Percentiles rank a stretch among this genome's conserved stretches.
Evolutionary conservation across 2,797 vertebrate genomes (phyloP).

Genomic region (Pelodytes ibericus): DNA sequence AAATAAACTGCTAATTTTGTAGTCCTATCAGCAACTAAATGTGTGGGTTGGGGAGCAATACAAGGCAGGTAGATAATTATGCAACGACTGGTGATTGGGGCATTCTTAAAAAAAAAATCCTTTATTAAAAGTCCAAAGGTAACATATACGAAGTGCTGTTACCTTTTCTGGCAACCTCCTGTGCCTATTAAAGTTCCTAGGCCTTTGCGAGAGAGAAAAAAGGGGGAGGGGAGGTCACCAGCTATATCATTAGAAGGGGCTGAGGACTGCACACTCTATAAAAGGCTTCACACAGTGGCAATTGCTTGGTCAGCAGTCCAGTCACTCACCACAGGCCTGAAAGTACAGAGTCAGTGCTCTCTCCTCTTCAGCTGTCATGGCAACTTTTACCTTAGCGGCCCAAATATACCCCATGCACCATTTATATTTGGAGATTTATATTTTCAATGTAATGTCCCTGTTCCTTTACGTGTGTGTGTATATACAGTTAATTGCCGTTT

Average conservation of each 20-base stretch:
- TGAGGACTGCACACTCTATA: conserved; percentile 36
- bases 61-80: too few species aligned
- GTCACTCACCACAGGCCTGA: conserved; percentile 35
- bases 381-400: not conserved
- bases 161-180: conserved; percentile 39
- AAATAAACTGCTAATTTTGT: too few species aligned
- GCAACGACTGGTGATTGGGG: too few species aligned
- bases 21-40: too few species aligned
- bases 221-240: conserved; percentile 43
- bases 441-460: too few species aligned
- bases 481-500: too few species aligned
- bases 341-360: conserved; percentile 28
- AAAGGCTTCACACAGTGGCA: conserved; percentile 43
- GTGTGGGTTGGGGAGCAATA: too few species aligned
- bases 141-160: too few species aligned
- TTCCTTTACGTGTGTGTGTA: too few species aligned
- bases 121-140: too few species aligned
- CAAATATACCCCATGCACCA: not conserved
- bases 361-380: conserved; percentile 23
- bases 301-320: conserved; percentile 45
- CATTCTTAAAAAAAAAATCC: too few species aligned
- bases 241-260: conserved; percentile 46
- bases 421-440: too few species aligned
- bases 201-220: conserved; percentile 9
- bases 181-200: conserved; percentile 32